These are phyloP conservation scores for Cassiopea andromeda DNA, from an alignment of 30 jellyfish, hydroid and myxozoan species.

Conservation along the genomic window DNA sequence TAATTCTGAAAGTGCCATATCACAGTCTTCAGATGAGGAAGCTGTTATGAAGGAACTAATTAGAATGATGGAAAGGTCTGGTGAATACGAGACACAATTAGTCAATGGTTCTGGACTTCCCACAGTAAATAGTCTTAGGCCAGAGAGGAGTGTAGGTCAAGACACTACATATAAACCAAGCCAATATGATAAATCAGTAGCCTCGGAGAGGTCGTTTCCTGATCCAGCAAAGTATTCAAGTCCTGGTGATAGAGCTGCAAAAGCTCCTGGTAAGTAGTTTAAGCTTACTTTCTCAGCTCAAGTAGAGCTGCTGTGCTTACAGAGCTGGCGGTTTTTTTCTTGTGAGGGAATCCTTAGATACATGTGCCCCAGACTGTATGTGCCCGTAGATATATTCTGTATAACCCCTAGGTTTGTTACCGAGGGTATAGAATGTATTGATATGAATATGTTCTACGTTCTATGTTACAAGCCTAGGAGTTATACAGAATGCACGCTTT, in stretches of 20 bases:
- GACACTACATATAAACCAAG: neutral
- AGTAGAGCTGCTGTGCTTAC: neutral
- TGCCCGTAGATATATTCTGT: too few relatives aligned
- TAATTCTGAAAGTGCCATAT: conserved; percentile 14
- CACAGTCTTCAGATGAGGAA: conserved; percentile 62
- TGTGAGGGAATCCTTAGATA: too few relatives aligned
- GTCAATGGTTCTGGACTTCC: neutral
- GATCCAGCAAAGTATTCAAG: conserved; percentile 11
- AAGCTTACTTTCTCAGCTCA: neutral
- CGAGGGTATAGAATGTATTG: too few relatives aligned
- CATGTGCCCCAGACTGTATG: too few relatives aligned
- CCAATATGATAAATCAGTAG: neutral
- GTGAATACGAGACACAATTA: conserved; percentile 9
- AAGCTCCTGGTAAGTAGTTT: neutral
- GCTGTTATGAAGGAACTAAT: conserved; percentile 54
- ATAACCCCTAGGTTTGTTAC: too few relatives aligned
- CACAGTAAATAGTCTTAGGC: neutral
- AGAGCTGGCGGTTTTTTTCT: neutral
- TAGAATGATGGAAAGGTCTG: conserved; percentile 41
- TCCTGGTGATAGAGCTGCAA: conserved; percentile 21
- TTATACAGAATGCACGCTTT: too few relatives aligned
- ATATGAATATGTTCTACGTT: too few relatives aligned
- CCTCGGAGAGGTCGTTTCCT: neutral
- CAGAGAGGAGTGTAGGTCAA: neutral
- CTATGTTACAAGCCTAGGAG: too few relatives aligned